A percentile compares a stretch with the other conserved stretches of the same genome.
Evolutionary conservation across 2,113 vertebrate species (phyloP).

Genomic region (Psittacus erithacus): DNA sequence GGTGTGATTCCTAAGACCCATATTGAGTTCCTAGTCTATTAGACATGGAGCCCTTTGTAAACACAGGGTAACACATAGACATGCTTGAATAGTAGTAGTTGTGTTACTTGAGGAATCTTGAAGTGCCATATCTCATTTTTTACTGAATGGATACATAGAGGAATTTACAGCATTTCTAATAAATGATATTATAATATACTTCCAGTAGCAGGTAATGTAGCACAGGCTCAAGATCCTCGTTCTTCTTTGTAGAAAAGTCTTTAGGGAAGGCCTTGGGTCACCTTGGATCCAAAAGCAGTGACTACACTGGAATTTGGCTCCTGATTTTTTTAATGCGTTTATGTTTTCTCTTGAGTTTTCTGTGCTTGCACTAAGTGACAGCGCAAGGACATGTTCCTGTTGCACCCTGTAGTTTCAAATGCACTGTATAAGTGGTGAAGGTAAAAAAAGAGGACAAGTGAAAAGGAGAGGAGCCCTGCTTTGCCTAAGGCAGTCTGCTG

Average conservation of each 20-base stretch:
- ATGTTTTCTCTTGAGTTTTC: background rate
- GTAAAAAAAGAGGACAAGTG: background rate
- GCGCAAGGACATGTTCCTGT: background rate
- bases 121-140: background rate
- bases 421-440: background rate
- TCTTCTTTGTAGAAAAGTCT: background rate
- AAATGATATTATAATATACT: background rate
- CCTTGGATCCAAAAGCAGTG: background rate
- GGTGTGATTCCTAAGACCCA: background rate
- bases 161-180: background rate
- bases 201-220: background rate
- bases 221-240: background rate
- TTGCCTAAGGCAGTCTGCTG: constrained; percentile 6
- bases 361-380: background rate
- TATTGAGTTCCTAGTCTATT: background rate
- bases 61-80: background rate
- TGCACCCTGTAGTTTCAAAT: background rate
- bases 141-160: background rate
- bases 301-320: background rate
- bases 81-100: background rate
- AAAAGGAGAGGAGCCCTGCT: background rate
- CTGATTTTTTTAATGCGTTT: background rate
- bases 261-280: background rate
- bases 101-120: background rate
- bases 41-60: background rate